phyloP scores from a whole-genome alignment of 2,888 invertebrate genomes.

The Microplitis deprimator region DNA sequence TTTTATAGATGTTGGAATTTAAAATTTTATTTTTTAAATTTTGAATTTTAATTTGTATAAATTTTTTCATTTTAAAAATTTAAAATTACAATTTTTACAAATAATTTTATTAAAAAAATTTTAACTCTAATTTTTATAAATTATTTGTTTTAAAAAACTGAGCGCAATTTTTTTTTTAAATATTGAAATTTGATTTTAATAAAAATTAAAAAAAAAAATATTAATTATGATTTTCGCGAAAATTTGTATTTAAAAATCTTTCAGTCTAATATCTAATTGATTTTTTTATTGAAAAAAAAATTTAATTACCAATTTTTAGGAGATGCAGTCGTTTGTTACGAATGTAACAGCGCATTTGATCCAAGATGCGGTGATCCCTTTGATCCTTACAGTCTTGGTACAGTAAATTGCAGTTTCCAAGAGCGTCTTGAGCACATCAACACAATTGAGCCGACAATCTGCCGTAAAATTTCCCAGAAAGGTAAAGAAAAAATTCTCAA shows the following conservation, averaged over 20 bases:
- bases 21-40: too few relatives aligned
- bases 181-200: too few relatives aligned
- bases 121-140: background rate
- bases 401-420: constrained; percentile 86
- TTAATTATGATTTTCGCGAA: too few relatives aligned
- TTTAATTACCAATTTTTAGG: constrained; percentile 65
- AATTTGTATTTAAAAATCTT: too few relatives aligned
- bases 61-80: background rate
- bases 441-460: constrained; percentile 78
- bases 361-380: constrained; percentile 92
- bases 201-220: too few relatives aligned
- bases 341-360: constrained; percentile 93
- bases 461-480: constrained; percentile 87
- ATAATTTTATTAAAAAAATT: background rate
- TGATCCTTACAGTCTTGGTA: constrained; percentile 86
- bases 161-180: too few relatives aligned
- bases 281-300: background rate
- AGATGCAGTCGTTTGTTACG: constrained; percentile 84
- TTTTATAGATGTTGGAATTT: too few relatives aligned
- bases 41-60: too few relatives aligned
- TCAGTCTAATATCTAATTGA: too few relatives aligned
- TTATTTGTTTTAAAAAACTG: too few relatives aligned
- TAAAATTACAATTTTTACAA: background rate
- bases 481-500: constrained; percentile 71
- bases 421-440: constrained; percentile 81